Percentiles rank a stretch among this genome's conserved stretches.
Evolutionary conservation across 2,888 invertebrate genomes (phyloP).

Genomic region (Poecilobothrus nobilitatus): DNA sequence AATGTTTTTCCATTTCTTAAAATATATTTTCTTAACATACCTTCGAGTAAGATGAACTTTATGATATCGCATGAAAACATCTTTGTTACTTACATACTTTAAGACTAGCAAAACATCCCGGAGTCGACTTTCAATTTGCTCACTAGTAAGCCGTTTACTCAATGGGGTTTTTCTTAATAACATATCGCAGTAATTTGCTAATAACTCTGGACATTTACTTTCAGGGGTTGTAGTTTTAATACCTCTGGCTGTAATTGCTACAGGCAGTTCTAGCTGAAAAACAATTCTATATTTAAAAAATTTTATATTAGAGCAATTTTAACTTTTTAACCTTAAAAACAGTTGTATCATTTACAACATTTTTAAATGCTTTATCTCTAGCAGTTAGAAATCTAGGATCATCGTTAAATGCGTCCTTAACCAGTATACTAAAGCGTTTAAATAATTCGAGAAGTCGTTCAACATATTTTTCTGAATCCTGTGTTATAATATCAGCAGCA

Average conservation of each 20-base stretch:
- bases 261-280: slow-evolving; percentile 51
- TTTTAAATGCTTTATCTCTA: slow-evolving; percentile 94
- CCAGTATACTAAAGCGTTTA: slow-evolving; percentile 82
- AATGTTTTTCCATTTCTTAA: not conserved
- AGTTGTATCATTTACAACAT: slow-evolving; percentile 95
- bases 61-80: slow-evolving; percentile 99
- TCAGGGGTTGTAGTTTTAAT: slow-evolving; percentile 72
- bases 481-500: slow-evolving; percentile 89
- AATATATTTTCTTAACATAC: slow-evolving; percentile 23
- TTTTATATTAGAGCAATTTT: not conserved
- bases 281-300: not conserved
- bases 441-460: slow-evolving; percentile 89
- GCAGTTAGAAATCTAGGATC: slow-evolving; percentile 97
- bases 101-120: slow-evolving; percentile 90
- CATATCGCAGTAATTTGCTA: slow-evolving; percentile 99
- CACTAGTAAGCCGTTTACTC: slow-evolving; percentile 90
- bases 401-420: slow-evolving; percentile 89
- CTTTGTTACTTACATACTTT: slow-evolving; percentile 98
- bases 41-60: slow-evolving; percentile 93
- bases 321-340: slow-evolving; percentile 56
- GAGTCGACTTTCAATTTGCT: slow-evolving; percentile 91
- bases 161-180: slow-evolving; percentile 89
- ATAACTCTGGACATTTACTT: slow-evolving; percentile 95
- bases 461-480: slow-evolving; percentile 97
- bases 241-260: slow-evolving; percentile 53